A percentile compares a stretch with the other conserved stretches of the same genome.
Conservation (phyloP, 2,888 invertebrate species). For the Dicranocentrus wangi region DNA sequence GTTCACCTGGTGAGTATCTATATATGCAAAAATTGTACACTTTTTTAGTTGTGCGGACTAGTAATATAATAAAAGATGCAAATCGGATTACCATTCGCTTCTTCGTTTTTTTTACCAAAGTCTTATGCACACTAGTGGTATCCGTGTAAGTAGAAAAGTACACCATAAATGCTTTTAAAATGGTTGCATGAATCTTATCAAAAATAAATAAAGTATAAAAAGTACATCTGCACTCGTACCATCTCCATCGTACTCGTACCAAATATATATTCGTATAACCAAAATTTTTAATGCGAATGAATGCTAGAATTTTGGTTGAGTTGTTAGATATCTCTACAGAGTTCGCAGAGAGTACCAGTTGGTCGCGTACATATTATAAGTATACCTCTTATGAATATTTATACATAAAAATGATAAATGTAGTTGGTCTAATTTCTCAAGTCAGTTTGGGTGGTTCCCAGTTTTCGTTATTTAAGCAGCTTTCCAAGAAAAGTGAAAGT, state of each 20-base stretch:
- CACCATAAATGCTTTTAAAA: background rate
- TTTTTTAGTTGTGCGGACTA: conserved; percentile 2
- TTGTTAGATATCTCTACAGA: too few species aligned
- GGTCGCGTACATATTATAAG: background rate
- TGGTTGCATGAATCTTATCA: background rate
- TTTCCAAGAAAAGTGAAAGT: too few species aligned
- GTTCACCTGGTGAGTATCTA: too few species aligned
- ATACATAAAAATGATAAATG: conserved; percentile 10
- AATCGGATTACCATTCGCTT: conserved; percentile 15
- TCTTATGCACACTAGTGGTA: too few species aligned
- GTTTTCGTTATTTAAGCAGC: too few species aligned
- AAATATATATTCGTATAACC: conserved; percentile 1
- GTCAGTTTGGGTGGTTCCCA: too few species aligned
- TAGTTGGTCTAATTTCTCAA: background rate
- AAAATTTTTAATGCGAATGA: background rate
- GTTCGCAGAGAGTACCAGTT: background rate
- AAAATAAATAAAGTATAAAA: background rate
- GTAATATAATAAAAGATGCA: background rate
- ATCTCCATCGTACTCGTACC: too few species aligned
- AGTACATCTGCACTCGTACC: background rate
- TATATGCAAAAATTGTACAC: background rate
- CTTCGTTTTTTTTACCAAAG: background rate
- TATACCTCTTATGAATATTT: conserved; percentile 19
- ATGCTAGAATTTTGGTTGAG: too few species aligned
- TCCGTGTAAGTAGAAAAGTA: too few species aligned